These are phyloP conservation scores for Pica pica DNA, from an alignment of 2,113 vertebrate species.

Conservation along the genomic window DNA sequence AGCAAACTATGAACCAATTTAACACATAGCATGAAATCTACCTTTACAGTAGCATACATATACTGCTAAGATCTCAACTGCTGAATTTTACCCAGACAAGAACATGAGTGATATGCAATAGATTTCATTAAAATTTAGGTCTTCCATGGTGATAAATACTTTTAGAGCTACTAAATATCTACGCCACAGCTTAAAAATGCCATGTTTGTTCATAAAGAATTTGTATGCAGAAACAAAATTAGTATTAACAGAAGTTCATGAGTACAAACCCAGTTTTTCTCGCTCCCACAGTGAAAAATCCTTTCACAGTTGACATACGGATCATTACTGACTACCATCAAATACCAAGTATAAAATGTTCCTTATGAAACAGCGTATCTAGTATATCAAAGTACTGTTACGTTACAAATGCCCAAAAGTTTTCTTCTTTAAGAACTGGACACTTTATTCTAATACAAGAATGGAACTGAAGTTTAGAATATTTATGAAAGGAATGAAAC, in stretches of 20 bases:
- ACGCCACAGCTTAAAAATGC: background rate
- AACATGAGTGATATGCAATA: background rate
- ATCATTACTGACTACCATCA: background rate
- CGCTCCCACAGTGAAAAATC: background rate
- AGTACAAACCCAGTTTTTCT: background rate
- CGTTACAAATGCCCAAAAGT: background rate
- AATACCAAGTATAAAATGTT: background rate
- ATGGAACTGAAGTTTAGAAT: background rate
- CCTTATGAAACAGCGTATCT: background rate
- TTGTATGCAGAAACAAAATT: background rate
- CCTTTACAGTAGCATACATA: background rate
- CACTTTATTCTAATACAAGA: background rate
- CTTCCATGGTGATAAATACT: background rate
- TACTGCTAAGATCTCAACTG: background rate
- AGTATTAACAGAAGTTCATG: background rate
- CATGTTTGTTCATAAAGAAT: background rate
- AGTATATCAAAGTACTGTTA: background rate
- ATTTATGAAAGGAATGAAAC: background rate
- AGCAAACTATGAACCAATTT: background rate
- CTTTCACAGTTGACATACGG: background rate
- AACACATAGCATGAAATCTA: rapidly evolving
- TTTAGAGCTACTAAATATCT: background rate
- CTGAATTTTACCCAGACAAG: background rate
- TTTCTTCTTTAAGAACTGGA: background rate
- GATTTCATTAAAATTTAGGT: background rate